Evolutionary conservation across 2,113 vertebrate genomes (phyloP), one percentile per base, ranked within the genome.

Genomic region (Myotis davidii): DNA sequence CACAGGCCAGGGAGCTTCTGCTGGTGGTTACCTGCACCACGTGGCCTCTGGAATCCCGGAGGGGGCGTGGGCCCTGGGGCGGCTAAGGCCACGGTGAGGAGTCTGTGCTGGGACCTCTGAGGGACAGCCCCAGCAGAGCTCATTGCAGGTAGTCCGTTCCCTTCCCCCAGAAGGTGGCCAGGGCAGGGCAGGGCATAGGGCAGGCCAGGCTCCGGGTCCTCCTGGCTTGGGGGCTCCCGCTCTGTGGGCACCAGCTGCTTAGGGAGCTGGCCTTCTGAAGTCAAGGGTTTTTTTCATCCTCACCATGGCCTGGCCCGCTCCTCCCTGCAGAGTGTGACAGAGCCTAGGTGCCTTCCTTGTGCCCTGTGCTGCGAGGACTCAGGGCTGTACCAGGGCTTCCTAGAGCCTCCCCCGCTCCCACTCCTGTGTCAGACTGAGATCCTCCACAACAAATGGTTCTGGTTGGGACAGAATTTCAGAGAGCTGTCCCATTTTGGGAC

Each of bases 1-100:
- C 65, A 1, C 0, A 4, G 3, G 8, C 9, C 0, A 1, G 1
- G 5, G 3, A 0, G 25, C 0, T 1, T 0, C 7, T 14, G 48
- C 48, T 50, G 48, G 48, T 50, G 48, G 48, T 13, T 14, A 50
- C 48, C 13, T 12, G 48, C 13, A 50, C 48, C 48, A 50, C 3
- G 48, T 50, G 48, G 48, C 48, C 13, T 12, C 48, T 50, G 48
- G 48, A 50, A 50, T 13, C 13, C 48, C 3, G 48, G 13, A 3
- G 48, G 45, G 13, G 13, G 13, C 13, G 48, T 50, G 48, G 48
- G 48, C 13, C 13, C 48, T 50, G 48, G 48, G 48, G 48, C 13
- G 48, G 48, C 13, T 50, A 50, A 50, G 48, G 11, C 48, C 48
- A 14, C 3, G 3, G 48, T 14, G 48, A 50, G 48, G 48, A 50